A percentile compares a stretch with the other conserved stretches of the same genome.
phyloP scores from a whole-genome alignment of 2,113 vertebrate species.

The Panthera tigris region DNA sequence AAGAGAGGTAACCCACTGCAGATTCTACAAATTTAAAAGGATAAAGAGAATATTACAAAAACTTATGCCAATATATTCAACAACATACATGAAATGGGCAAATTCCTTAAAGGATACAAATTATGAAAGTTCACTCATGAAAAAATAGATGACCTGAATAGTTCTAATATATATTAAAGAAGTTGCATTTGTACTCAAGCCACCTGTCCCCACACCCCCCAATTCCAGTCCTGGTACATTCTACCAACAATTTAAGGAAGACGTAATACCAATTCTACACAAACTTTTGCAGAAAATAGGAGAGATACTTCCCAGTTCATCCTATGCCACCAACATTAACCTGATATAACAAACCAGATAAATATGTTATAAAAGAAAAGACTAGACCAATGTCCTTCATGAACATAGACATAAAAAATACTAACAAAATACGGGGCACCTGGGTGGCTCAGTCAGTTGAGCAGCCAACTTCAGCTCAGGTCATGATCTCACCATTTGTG shows the following conservation, averaged over 20 bases:
- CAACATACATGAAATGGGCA: background rate
- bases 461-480: no score
- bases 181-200: background rate
- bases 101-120: slow-evolving; percentile 5
- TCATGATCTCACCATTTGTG: no score
- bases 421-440: background rate
- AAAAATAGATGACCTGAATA: background rate
- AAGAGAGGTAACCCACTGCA: background rate
- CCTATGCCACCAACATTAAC: background rate
- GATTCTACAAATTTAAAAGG: background rate
- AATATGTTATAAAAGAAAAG: background rate
- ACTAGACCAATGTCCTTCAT: background rate
- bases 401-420: background rate
- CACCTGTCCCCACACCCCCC: background rate
- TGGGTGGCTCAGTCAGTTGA: no score
- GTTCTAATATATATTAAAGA: background rate
- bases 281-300: background rate
- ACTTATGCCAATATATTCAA: background rate
- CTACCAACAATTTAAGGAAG: slow-evolving; percentile 41
- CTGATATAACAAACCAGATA: slow-evolving; percentile 30
- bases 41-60: background rate
- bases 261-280: background rate
- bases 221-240: background rate
- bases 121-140: background rate
- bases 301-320: background rate